These are phyloP conservation scores for Ciconia nigra DNA, from an alignment of 2,797 vertebrate genomes.

Conservation along the genomic window DNA sequence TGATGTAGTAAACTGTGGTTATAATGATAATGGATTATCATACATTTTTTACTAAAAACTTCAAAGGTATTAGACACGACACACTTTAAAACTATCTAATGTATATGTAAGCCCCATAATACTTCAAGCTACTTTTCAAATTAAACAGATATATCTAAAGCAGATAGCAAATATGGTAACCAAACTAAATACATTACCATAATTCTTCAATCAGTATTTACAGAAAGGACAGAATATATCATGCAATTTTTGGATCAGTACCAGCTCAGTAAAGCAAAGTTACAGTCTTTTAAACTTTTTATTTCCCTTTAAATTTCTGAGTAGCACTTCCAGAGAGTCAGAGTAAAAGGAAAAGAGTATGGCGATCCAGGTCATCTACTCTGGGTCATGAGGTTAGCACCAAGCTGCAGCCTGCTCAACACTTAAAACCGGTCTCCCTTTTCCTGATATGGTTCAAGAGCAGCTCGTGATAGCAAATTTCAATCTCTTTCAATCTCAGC, in stretches of 20 bases:
- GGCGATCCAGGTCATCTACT: not conserved
- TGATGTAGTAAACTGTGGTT: not conserved
- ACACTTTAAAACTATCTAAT: not conserved
- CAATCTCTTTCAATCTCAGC: not conserved
- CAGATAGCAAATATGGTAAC: not conserved
- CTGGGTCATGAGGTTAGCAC: not conserved
- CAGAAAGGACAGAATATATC: not conserved
- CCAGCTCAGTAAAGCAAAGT: not conserved
- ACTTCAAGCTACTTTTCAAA: not conserved
- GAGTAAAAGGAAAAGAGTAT: not conserved
- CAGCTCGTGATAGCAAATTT: not conserved
- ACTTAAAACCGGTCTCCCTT: not conserved
- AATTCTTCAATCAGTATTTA: not conserved
- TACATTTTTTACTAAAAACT: not conserved
- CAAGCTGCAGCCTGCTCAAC: not conserved
- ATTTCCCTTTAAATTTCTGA: not conserved
- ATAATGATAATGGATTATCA: not conserved
- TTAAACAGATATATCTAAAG: not conserved
- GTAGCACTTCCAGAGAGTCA: not conserved
- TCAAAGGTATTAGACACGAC: not conserved
- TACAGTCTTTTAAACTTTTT: not conserved
- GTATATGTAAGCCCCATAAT: not conserved
- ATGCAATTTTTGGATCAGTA: not conserved
- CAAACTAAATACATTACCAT: not conserved
- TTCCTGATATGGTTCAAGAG: not conserved